Conservation (phyloP, 2,888 invertebrate genomes). For the Elysia crispata region DNA sequence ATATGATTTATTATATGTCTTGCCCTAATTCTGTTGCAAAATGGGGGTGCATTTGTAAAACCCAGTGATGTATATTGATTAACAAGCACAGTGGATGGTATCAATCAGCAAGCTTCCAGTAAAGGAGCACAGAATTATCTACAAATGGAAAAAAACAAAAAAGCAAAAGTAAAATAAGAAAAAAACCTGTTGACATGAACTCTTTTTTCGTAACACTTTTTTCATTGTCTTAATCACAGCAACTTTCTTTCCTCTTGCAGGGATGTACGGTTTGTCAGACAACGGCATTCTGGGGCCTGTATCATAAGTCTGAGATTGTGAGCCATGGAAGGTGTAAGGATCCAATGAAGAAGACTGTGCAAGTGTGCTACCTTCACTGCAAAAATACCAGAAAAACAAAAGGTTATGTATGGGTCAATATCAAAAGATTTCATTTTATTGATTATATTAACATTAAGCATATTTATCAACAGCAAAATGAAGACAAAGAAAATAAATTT, state of each 20-base stretch:
- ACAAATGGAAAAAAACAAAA: background rate
- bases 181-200: background rate
- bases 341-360: slow-evolving; percentile 37
- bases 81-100: no score
- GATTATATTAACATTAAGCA: no score
- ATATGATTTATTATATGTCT: no score
- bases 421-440: no score
- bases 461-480: no score
- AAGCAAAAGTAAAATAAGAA: background rate
- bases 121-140: no score
- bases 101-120: no score
- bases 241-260: slow-evolving; percentile 5
- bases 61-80: no score
- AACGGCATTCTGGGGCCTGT: background rate
- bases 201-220: slow-evolving; percentile 31
- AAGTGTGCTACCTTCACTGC: slow-evolving; percentile 19
- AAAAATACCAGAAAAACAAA: background rate
- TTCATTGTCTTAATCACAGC: slow-evolving; percentile 22
- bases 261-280: slow-evolving; percentile 21
- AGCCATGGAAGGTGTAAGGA: slow-evolving; percentile 51
- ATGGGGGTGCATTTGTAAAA: no score
- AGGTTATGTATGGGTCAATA: no score
- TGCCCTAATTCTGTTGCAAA: no score
- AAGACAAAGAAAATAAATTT: no score
- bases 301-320: slow-evolving; percentile 51